Evolutionary conservation across 1,140 invertebrate species (phyloP).

Genomic region (Wiebesia pumilae): DNA sequence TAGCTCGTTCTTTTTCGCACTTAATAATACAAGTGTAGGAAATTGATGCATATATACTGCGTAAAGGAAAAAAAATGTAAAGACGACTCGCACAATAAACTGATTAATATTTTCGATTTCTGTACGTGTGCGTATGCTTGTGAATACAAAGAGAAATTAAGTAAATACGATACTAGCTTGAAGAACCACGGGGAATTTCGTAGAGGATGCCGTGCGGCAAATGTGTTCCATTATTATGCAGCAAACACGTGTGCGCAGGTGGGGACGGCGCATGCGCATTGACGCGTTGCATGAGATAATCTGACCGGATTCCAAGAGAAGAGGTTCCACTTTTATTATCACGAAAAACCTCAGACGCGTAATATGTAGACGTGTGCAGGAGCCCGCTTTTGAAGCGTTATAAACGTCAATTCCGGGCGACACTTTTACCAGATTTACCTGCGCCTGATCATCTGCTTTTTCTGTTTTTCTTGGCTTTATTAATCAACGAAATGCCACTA

Average conservation of each 20-base stretch:
- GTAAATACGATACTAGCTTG: not conserved
- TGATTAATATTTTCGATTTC: constrained; percentile 9
- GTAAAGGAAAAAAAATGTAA: not conserved
- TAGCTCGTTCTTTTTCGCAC: not conserved
- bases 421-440: no score
- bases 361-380: not conserved
- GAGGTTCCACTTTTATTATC: constrained; percentile 18
- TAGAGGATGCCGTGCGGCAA: no score
- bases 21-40: not conserved
- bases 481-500: no score
- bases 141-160: not conserved
- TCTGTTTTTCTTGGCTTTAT: no score
- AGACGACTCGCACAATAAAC: not conserved
- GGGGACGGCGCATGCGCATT: not conserved
- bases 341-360: not conserved
- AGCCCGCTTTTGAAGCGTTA: not conserved
- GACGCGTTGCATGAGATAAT: constrained; percentile 32
- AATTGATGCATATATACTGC: not conserved
- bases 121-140: constrained; percentile 17
- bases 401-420: no score
- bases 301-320: constrained; percentile 18
- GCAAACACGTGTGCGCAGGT: not conserved
- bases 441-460: no score
- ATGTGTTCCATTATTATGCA: not conserved
- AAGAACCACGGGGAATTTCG: not conserved